Conservation (phyloP, 2,888 invertebrate genomes). For the Globia sparganii region DNA sequence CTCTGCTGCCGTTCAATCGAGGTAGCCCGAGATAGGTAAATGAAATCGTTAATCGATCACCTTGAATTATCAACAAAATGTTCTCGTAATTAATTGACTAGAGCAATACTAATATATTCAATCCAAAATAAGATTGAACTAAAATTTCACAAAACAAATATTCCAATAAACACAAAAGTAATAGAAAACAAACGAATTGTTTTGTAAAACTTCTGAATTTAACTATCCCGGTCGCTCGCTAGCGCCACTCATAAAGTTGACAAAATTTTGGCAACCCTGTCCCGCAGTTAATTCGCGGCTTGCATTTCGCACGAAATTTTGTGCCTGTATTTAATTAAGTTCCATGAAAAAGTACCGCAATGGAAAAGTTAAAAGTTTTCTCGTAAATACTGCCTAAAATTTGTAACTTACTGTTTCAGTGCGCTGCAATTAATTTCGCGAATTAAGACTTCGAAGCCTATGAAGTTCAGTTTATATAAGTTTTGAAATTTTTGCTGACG, state of each 20-base stretch:
- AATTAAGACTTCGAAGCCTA: conserved; percentile 53
- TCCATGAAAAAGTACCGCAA: conserved; percentile 79
- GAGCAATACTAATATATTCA: conserved; percentile 10
- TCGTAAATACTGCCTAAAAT: conserved; percentile 69
- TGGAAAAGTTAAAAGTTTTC: conserved; percentile 76
- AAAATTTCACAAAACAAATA: conserved; percentile 34
- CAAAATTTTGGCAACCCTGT: conserved; percentile 68
- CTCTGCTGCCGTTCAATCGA: background rate
- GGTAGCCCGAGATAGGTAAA: background rate
- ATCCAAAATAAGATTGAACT: conserved; percentile 25
- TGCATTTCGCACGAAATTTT: conserved; percentile 86
- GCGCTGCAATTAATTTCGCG: conserved; percentile 60
- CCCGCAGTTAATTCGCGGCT: conserved; percentile 72
- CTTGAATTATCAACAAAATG: background rate
- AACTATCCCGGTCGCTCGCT: conserved; percentile 19
- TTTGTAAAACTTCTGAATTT: conserved; percentile 49
- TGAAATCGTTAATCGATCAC: background rate
- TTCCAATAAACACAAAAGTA: conserved; percentile 37
- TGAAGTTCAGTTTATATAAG: conserved; percentile 43
- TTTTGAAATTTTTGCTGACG: conserved; percentile 40
- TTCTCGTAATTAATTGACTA: background rate
- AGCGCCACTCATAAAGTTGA: conserved; percentile 58
- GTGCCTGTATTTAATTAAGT: conserved; percentile 83
- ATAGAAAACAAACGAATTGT: conserved; percentile 29
- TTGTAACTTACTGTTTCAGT: conserved; percentile 60